Evolutionary conservation across 2,797 vertebrate species (phyloP), one percentile per base, ranked within the genome.

Genomic region (Hippoglossus hippoglossus): DNA sequence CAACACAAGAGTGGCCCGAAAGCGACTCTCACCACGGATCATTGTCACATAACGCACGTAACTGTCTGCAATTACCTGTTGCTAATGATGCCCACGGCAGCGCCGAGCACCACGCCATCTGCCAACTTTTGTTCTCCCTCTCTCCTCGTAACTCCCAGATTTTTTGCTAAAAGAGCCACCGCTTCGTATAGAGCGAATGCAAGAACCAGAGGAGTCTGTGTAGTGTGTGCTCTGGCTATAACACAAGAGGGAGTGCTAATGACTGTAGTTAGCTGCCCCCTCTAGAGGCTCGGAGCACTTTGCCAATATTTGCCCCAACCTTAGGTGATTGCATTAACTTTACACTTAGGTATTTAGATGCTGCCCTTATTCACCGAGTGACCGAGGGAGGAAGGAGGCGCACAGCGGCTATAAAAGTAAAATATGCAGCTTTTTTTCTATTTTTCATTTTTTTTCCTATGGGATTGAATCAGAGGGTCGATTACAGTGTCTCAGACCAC

Each of bases 11-110:
- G 50, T 46, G 61, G 63, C 55, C 69, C 53, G 19, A 39, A 58
- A 50, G 41, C 77, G 41, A 73, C 54, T 54, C 71, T 34, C 71
- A 44, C 73, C 68, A 61, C 64, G 50, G 76, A 72, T 85, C 69
- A 63, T 68, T 26, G 69, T 56, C 63, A 47, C 60, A 60, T 83
- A 73, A 86, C 53, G 64, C 73, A 67, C 85, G 53, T 88, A 89
- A 93, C 91, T 64, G 85, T 79, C 82, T 68, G 77, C 79, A 84
- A 90, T 92, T 92, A 93, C 81, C 83, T 83, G 83, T 55, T 57
- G 65, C 87, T 90, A 91, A 92, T 81, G 79, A 90, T 46, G 83
- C 89, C 79, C 71, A 44, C 47, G 70, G 59, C 62, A 51, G 60
- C 73, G 19, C 75, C 70, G 39, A 71, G 78, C 72, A 19, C 79